Evolutionary conservation across 2,113 vertebrate genomes (phyloP), one percentile per base, ranked within the genome.

Genomic region (Brachypteracias leptosomus): DNA sequence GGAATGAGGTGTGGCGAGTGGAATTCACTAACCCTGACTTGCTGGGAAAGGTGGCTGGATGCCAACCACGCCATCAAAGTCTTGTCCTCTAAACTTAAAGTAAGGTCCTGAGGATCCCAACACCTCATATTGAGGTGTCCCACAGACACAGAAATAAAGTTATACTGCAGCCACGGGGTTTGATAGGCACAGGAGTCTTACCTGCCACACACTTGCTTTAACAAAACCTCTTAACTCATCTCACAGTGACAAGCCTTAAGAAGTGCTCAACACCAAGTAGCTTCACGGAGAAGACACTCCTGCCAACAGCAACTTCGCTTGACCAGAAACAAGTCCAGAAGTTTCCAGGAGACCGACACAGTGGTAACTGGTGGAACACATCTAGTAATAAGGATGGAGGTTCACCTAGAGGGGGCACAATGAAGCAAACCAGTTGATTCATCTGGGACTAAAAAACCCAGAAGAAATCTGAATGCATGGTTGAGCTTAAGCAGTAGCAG

Each of bases 1-100:
- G 82, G 90, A 95, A 97, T 88, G 88, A 93, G 95, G 90, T 77
- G 85, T 88, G 95, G 88, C 16, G 1, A 77, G 38, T 57, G 65
- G 75, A 94, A 96, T 94, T 90, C 6, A 16, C 1, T 47, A 72
- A 83, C 62, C 85, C 75, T 92, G 82, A 62, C 68, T 47, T 49
- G 52, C 52, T 11, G 0, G 72, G 46, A 93, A 88, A 18, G 13
- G 57, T 57, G 84, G 72, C 78, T 59, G 21, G 51, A 67, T 84
- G 55, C 82, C 82, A 97, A 67, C 42, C 42, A 40, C 1, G 0
- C 59, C 42, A 20, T 15, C 29, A 72, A 72, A 26, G 42, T 83
- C 91, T 51, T 18, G 3, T 90, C 75, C 70, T 77, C 63, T 74
- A 74, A 73, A 77, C 83, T 35, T 67, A 59, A 61, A 36, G 29